Base-by-base conservation (phyloP, 2,113 vertebrate species). In the Tychaedon coryphoeus region DNA sequence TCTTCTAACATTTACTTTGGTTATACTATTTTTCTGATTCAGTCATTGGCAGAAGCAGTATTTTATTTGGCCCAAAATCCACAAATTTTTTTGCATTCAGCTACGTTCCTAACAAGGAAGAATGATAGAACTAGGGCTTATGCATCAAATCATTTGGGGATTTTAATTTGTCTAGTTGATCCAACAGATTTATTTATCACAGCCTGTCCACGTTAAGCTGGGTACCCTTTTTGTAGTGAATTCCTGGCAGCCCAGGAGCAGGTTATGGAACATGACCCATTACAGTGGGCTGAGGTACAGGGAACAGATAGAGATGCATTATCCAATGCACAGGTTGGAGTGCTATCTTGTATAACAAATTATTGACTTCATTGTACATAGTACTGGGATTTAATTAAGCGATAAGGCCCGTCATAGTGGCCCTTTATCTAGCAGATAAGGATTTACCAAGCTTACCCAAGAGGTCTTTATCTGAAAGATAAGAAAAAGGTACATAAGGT, bases 351-450 rank as follows among this genome's bases (percentile, higher is more conserved):
- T 96, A 93, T 96, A 95, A 91, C 95, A 97, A 96, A 96, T 96
- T 97, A 97, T 97, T 97, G 96, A 97, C 95, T 97, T 91, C 94
- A 84, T 94, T 88, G 93, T 95, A 95, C 91, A 90, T 97, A 88
- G 95, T 96, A 95, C 86, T 79, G 90, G 96, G 96, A 97, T 97
- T 97, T 97, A 97, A 97, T 97, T 97, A 97, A 97, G 96, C 84
- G 96, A 97, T 97, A 97, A 97, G 96, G 60, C 72, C 96, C 94
- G 88, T 97, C 96, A 82, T 93, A 88, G 90, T 85, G 65, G 88
- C 50, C 88, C 82, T 96, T 97, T 96, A 97, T 97, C 96, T 96
- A 67, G 71, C 54, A 95, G 96, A 97, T 97, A 97, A 97, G 93
- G 95, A 95, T 97, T 97, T 97, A 94, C 91, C 88, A 91, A 93